Evolutionary conservation across 2,888 invertebrate genomes (phyloP).

Genomic region (Sturmia bella): DNA sequence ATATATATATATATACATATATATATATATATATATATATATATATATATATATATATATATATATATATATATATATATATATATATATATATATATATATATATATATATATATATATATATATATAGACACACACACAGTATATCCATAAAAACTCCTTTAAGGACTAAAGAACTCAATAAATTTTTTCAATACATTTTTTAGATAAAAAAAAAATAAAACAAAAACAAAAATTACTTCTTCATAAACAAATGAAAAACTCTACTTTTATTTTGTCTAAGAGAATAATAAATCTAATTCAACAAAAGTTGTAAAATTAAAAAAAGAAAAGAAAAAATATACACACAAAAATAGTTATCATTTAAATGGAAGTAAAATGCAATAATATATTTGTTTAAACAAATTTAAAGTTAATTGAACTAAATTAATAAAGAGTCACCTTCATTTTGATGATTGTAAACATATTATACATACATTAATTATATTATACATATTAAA

Average conservation of each 20-base stretch:
- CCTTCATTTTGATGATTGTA: constrained; percentile 65
- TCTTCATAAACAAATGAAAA: constrained; percentile 49
- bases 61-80: too few species aligned
- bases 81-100: too few species aligned
- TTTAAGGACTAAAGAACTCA: constrained; percentile 51
- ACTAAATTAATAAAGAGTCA: constrained; percentile 57
- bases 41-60: too few species aligned
- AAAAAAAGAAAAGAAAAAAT: constrained; percentile 60
- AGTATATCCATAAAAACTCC: constrained; percentile 32
- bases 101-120: too few species aligned
- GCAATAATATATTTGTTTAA: constrained; percentile 71
- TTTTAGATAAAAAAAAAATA: constrained; percentile 42
- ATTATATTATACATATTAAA: constrained; percentile 67
- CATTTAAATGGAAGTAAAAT: constrained; percentile 71
- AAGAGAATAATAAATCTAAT: constrained; percentile 52
- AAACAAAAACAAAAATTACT: constrained; percentile 46
- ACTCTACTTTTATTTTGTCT: constrained; percentile 50
- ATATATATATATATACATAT: too few species aligned
- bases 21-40: too few species aligned
- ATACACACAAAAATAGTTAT: constrained; percentile 55
- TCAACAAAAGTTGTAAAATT: constrained; percentile 77
- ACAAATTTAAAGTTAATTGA: constrained; percentile 69
- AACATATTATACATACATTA: constrained; percentile 68
- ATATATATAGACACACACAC: too few species aligned
- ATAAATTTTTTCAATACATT: constrained; percentile 39